phyloP scores from a whole-genome alignment of 2,797 vertebrate genomes.

The Falco cherrug region DNA sequence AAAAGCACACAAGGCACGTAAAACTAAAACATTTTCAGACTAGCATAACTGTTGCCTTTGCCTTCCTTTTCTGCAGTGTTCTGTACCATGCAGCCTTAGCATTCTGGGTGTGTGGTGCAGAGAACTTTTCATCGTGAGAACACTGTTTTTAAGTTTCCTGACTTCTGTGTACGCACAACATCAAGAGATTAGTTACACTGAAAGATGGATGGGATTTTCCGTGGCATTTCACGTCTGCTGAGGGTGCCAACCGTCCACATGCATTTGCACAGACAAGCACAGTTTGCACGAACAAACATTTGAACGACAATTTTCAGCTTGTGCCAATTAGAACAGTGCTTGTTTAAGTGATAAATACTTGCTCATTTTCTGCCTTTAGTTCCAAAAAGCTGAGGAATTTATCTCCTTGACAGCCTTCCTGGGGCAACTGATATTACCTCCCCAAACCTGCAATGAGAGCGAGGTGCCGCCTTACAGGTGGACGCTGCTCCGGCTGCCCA shows the following conservation, averaged over 20 bases:
- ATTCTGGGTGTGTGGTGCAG: rapidly evolving
- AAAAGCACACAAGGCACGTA: rapidly evolving
- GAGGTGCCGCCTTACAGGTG: background rate
- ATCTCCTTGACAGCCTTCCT: background rate
- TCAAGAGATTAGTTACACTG: background rate
- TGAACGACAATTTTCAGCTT: background rate
- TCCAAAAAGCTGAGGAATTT: background rate
- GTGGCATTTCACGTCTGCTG: background rate
- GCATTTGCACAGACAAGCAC: background rate
- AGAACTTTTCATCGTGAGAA: rapidly evolving
- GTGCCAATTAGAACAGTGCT: rapidly evolving
- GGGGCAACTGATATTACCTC: background rate
- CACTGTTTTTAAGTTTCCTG: rapidly evolving
- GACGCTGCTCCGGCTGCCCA: background rate
- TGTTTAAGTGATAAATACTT: background rate
- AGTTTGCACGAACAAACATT: background rate
- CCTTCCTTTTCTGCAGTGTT: background rate
- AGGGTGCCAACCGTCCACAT: background rate
- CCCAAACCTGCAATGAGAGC: rapidly evolving
- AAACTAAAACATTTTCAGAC: background rate
- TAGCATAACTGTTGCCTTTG: background rate
- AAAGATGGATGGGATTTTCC: background rate
- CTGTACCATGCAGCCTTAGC: rapidly evolving
- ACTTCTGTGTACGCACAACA: background rate
- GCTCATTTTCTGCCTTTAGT: background rate